Conservation (phyloP, 1,140 invertebrate genomes). For the Eueides isabella region DNA sequence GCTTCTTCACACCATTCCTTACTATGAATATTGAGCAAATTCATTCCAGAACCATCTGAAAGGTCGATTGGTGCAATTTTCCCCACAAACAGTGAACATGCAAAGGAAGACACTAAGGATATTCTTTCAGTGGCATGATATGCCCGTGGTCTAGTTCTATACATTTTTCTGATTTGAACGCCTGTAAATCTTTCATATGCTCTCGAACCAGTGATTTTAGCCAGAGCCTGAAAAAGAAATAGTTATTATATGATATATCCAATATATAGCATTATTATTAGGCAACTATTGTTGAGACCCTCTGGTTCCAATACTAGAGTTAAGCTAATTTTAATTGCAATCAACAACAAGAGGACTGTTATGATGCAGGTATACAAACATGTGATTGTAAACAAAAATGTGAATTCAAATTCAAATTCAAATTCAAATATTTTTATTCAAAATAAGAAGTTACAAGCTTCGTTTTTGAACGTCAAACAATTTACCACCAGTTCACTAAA, state of each 20-base stretch:
- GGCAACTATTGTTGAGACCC: too few relatives aligned
- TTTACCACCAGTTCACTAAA: too few relatives aligned
- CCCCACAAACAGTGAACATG: constrained; percentile 94
- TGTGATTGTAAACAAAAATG: too few relatives aligned
- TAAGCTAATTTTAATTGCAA: too few relatives aligned
- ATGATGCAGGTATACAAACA: too few relatives aligned
- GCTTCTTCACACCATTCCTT: constrained; percentile 91
- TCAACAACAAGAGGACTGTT: too few relatives aligned
- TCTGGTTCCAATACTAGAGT: too few relatives aligned
- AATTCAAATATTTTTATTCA: too few relatives aligned
- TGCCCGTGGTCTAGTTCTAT: constrained; percentile 86
- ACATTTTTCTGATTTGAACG: constrained; percentile 95
- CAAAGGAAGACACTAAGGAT: constrained; percentile 96
- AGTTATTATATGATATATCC: neutral
- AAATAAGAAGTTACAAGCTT: too few relatives aligned
- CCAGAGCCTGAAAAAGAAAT: constrained; percentile 83
- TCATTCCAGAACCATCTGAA: constrained; percentile 98
- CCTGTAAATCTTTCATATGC: constrained; percentile 98
- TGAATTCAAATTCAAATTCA: too few relatives aligned
- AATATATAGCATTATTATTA: too few relatives aligned
- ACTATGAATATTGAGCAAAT: constrained; percentile 92
- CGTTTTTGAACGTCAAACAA: too few relatives aligned
- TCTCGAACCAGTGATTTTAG: constrained; percentile 94
- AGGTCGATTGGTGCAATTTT: constrained; percentile 95
- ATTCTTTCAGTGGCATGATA: constrained; percentile 95